Percentiles rank a stretch among this genome's conserved stretches.
Conservation (phyloP, 2,113 vertebrate genomes). For the Microtus oregoni region DNA sequence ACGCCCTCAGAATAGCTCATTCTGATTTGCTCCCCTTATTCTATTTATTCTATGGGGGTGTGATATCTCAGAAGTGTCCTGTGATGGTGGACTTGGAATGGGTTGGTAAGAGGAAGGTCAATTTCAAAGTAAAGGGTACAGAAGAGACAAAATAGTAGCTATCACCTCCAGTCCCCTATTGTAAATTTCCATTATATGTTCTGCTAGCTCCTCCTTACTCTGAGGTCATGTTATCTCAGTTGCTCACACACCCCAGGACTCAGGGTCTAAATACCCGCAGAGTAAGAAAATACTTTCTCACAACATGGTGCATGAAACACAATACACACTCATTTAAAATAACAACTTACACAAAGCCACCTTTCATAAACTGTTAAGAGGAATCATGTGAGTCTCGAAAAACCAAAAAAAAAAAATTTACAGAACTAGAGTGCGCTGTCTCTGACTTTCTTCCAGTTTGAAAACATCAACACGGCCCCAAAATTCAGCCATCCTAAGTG, state of each 20-base stretch:
- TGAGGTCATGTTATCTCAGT: background rate
- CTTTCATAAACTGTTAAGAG: background rate
- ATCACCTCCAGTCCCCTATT: background rate
- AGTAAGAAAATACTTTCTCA: background rate
- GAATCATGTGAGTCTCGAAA: background rate
- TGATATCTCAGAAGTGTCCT: background rate
- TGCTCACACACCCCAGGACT: background rate
- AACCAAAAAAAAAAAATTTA: too few relatives aligned
- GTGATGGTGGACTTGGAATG: background rate
- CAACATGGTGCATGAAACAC: background rate
- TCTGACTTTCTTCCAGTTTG: slow-evolving; percentile 1
- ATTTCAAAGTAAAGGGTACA: background rate
- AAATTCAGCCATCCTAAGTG: background rate
- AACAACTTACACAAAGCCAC: background rate
- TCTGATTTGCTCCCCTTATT: background rate
- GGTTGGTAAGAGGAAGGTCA: background rate
- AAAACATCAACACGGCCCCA: background rate
- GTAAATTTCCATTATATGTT: background rate
- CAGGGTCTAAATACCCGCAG: background rate
- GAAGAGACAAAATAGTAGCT: background rate
- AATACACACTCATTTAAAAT: background rate
- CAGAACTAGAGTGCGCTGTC: background rate
- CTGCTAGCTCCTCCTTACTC: background rate
- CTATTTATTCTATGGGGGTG: fast-evolving
- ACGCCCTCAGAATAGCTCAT: background rate